Conservation (phyloP, 2,113 vertebrate genomes). For the Pluvianellus socialis region DNA sequence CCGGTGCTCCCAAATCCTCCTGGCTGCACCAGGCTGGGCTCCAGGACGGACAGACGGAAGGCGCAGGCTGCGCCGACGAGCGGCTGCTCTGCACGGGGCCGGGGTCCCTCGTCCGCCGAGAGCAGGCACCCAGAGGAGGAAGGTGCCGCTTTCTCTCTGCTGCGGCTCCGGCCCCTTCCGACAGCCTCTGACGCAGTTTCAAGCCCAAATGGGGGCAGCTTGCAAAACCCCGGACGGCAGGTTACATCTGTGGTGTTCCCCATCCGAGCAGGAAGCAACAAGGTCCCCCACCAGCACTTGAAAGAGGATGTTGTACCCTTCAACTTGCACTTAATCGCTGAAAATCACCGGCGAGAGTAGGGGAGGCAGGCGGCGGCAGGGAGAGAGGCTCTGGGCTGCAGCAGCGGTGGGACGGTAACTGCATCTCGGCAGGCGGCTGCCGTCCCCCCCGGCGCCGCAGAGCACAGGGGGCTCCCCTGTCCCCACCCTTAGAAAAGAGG, state of each 20-base stretch:
- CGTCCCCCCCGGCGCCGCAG: background rate
- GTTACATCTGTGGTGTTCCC: background rate
- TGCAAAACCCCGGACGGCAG: background rate
- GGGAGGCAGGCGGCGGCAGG: background rate
- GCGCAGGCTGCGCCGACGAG: background rate
- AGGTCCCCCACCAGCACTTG: background rate
- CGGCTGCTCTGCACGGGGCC: background rate
- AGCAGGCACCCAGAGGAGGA: background rate
- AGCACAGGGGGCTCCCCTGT: background rate
- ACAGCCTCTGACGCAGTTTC: background rate
- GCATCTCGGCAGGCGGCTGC: background rate
- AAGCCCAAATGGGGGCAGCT: fast-evolving
- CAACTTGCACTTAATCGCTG: fast-evolving
- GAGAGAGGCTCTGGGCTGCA: background rate
- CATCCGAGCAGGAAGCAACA: background rate
- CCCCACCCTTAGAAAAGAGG: background rate
- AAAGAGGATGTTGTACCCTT: background rate
- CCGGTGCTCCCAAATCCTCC: background rate
- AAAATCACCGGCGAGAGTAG: background rate
- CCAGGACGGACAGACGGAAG: background rate
- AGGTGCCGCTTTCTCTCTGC: background rate
- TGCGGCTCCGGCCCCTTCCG: background rate
- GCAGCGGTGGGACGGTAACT: background rate
- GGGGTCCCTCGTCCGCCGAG: fast-evolving
- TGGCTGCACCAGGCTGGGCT: too few species aligned